phyloP scores from a whole-genome alignment of 2,113 vertebrate species.

The Nothobranchius furzeri region DNA sequence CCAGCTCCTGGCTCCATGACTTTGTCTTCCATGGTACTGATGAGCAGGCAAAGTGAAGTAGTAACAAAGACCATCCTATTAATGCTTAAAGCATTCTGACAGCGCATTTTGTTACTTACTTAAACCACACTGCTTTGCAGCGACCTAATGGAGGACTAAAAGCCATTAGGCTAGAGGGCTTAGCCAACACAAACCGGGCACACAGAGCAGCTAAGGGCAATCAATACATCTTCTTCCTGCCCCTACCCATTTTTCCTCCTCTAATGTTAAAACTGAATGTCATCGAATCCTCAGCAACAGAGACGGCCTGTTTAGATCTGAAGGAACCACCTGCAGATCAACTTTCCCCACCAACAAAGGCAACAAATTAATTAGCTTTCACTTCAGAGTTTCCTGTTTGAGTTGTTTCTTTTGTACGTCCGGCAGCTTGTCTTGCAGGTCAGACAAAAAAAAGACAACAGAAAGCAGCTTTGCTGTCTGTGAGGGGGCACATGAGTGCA shows the following conservation, averaged over 20 bases:
- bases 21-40: constrained; percentile 33
- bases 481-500: constrained; percentile 17
- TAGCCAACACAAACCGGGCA: constrained; percentile 55
- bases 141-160: constrained; percentile 74
- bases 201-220: constrained; percentile 58
- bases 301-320: constrained; percentile 41
- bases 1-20: constrained; percentile 19
- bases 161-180: constrained; percentile 70
- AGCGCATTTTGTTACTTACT: constrained; percentile 75
- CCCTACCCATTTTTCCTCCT: constrained; percentile 19
- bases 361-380: constrained; percentile 22
- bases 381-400: not conserved
- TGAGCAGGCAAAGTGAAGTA: constrained; percentile 48
- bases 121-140: constrained; percentile 64
- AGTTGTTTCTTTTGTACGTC: not conserved
- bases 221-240: constrained; percentile 61
- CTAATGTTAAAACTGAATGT: constrained; percentile 57
- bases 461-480: constrained; percentile 18
- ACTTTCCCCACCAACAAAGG: constrained; percentile 1
- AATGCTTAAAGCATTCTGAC: constrained; percentile 73
- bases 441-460: constrained; percentile 22
- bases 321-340: constrained; percentile 42
- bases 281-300: constrained; percentile 53
- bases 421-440: not conserved
- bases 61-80: constrained; percentile 56